These are phyloP conservation scores for Agrilus biguttatus DNA, from an alignment of 2,888 invertebrate species.

Conservation along the genomic window DNA sequence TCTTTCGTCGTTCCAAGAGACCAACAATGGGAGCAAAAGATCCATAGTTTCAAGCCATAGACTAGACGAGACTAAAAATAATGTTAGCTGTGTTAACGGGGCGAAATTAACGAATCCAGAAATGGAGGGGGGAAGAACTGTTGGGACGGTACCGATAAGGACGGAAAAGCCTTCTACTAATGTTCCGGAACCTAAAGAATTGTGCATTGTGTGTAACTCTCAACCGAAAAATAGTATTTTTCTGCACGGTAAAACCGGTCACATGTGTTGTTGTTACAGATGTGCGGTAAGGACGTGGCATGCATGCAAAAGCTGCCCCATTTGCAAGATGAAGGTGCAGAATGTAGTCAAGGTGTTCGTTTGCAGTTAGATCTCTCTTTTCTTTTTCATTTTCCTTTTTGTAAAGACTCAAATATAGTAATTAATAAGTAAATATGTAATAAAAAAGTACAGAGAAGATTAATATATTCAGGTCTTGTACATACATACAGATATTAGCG, in stretches of 20 bases:
- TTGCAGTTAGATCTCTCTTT: constrained; percentile 24
- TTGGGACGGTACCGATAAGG: constrained; percentile 20
- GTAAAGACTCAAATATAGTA: too few relatives aligned
- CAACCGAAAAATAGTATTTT: constrained; percentile 54
- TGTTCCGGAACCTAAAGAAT: constrained; percentile 22
- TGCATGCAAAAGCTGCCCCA: constrained; percentile 47
- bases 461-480: not conserved
- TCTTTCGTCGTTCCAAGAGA: too few relatives aligned
- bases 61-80: not conserved
- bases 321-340: constrained; percentile 53
- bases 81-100: not conserved
- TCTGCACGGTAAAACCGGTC: constrained; percentile 49
- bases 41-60: too few relatives aligned
- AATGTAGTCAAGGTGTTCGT: constrained; percentile 44
- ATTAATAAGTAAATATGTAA: not conserved
- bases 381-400: too few relatives aligned
- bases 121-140: not conserved
- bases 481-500: not conserved
- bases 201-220: constrained; percentile 47
- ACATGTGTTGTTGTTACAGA: constrained; percentile 56
- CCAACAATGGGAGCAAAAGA: too few relatives aligned
- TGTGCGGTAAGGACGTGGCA: constrained; percentile 55
- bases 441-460: not conserved
- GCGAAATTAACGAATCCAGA: too few relatives aligned
- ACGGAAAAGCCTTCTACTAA: constrained; percentile 8